Percentiles rank a stretch among this genome's conserved stretches.
These are phyloP conservation scores for Dolichoris vasculosae DNA, from an alignment of 1,140 invertebrate genomes.

Conservation along the genomic window DNA sequence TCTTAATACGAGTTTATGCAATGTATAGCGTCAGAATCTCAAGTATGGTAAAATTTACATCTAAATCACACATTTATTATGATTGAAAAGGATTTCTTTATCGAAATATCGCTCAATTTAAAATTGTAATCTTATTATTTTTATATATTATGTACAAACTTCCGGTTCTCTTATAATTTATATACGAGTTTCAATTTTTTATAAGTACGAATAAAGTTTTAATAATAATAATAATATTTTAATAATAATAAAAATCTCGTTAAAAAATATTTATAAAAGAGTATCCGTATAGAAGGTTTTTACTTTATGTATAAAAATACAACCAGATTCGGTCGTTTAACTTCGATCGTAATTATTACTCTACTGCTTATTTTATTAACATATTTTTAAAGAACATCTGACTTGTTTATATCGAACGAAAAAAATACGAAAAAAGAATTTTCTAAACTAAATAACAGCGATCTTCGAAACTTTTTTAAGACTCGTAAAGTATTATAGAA, in stretches of 20 bases:
- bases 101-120: too few species aligned
- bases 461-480: background rate
- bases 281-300: background rate
- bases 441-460: background rate
- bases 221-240: background rate
- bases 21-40: too few species aligned
- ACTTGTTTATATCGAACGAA: background rate
- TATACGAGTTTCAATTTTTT: too few species aligned
- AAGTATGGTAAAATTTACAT: too few species aligned
- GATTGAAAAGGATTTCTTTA: too few species aligned
- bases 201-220: background rate
- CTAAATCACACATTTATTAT: too few species aligned
- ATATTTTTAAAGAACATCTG: background rate
- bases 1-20: too few species aligned
- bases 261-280: background rate
- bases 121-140: too few species aligned
- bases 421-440: too few species aligned
- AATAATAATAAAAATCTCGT: background rate
- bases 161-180: too few species aligned
- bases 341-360: background rate
- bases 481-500: background rate
- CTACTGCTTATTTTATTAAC: background rate
- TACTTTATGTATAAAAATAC: background rate
- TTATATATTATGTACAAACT: too few species aligned
- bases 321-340: background rate